Conservation (phyloP, 2,113 vertebrate genomes). For the Coryphaenoides rupestris region DNA sequence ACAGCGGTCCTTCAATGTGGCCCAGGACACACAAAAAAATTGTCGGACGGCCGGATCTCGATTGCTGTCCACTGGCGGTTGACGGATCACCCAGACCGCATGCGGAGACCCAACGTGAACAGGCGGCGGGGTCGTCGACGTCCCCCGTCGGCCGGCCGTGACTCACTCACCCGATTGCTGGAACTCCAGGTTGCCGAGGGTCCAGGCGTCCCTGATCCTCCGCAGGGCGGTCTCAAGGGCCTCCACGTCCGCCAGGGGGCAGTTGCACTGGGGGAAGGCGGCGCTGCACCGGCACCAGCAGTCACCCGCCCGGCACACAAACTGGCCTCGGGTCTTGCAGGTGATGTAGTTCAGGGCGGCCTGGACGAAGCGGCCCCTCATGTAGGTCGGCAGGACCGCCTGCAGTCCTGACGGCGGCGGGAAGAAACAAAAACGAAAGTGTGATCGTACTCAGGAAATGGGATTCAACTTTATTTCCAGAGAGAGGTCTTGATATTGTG, state of each 20-base stretch:
- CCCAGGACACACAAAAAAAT: too few species aligned
- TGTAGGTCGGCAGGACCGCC: slow-evolving; percentile 84
- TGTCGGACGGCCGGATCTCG: too few species aligned
- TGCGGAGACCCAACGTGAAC: too few species aligned
- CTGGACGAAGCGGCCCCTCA: slow-evolving; percentile 83
- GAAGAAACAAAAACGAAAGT: neutral
- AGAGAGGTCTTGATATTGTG: too few species aligned
- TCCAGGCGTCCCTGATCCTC: slow-evolving; percentile 80
- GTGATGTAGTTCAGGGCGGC: slow-evolving; percentile 93
- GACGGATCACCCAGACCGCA: too few species aligned
- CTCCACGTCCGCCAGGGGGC: slow-evolving; percentile 83
- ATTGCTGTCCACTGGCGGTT: too few species aligned
- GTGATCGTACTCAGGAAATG: neutral
- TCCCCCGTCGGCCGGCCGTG: too few species aligned
- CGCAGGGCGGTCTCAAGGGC: slow-evolving; percentile 83
- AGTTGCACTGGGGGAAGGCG: slow-evolving; percentile 87
- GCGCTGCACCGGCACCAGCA: slow-evolving; percentile 89
- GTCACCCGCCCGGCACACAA: slow-evolving; percentile 83
- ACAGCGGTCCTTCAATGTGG: too few species aligned
- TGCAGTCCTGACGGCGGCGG: slow-evolving; percentile 87
- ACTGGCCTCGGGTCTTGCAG: slow-evolving; percentile 87
- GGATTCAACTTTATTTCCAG: too few species aligned
- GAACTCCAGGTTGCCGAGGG: slow-evolving; percentile 81
- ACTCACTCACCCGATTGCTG: slow-evolving; percentile 83
- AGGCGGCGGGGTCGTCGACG: too few species aligned